A percentile compares a stretch with the other conserved stretches of the same genome.
phyloP scores from a whole-genome alignment of 2,113 vertebrate species.

The Macrotus californicus region DNA sequence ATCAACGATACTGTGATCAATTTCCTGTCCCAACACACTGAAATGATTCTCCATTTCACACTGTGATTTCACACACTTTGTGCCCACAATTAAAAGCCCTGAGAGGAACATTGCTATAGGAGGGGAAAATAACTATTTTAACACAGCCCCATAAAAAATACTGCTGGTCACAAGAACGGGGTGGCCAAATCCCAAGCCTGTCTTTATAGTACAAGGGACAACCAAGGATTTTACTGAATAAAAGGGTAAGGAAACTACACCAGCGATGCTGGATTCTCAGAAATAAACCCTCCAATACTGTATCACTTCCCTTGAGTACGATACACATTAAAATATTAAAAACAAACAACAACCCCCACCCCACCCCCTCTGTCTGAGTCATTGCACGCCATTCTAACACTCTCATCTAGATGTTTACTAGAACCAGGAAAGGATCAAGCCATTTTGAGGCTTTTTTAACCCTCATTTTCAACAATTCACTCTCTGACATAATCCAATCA shows the following conservation, averaged over 20 bases:
- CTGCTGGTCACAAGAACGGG: not conserved
- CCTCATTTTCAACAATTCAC: not conserved
- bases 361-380: not conserved
- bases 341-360: not conserved
- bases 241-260: slow-evolving; percentile 18
- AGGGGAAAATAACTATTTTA: not conserved
- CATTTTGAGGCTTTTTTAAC: not conserved
- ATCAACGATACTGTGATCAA: not conserved
- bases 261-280: not conserved
- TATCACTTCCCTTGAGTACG: not conserved
- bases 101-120: not conserved
- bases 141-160: not conserved
- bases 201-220: slow-evolving; percentile 4
- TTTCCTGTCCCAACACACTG: not conserved
- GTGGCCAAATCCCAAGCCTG: not conserved
- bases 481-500: not conserved
- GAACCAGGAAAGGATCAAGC: not conserved
- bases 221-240: not conserved
- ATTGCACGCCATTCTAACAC: not conserved
- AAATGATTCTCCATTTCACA: not conserved
- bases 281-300: not conserved
- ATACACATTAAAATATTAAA: not conserved
- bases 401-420: not conserved
- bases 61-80: not conserved
- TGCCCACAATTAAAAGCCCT: not conserved